Evolutionary conservation across 2,113 vertebrate genomes (phyloP).

Genomic region (Castor canadensis): DNA sequence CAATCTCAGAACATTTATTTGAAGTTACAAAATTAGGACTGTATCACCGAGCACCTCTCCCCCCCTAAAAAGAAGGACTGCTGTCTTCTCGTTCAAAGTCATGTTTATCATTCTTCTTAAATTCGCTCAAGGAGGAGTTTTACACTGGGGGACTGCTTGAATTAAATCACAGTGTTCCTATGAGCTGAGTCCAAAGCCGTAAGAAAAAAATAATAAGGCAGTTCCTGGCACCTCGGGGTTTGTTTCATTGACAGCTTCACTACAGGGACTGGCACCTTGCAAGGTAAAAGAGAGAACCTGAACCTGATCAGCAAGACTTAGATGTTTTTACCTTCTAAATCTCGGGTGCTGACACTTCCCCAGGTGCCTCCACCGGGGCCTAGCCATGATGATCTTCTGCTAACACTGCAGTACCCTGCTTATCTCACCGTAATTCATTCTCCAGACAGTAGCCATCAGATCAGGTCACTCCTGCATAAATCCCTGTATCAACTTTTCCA

Average conservation of each 20-base stretch:
- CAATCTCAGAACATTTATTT: neutral
- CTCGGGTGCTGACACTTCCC: neutral
- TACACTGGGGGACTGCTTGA: neutral
- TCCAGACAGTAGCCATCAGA: neutral
- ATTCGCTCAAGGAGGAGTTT: neutral
- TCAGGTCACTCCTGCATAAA: neutral
- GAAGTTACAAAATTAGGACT: neutral
- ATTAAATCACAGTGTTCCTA: neutral
- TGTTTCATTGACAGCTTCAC: neutral
- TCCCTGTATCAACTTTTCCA: neutral
- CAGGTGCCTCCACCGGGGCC: no score
- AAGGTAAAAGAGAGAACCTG: neutral
- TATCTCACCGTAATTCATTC: neutral
- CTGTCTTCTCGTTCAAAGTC: neutral
- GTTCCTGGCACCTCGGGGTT: neutral
- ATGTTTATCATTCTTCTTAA: neutral
- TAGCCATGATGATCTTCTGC: neutral
- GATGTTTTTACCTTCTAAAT: neutral
- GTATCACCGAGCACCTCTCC: neutral
- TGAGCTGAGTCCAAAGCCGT: neutral
- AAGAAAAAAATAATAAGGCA: neutral
- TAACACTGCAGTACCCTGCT: neutral
- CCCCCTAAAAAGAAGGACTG: no score
- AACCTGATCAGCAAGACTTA: no score
- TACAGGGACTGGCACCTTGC: neutral